Evolutionary conservation across 2,113 vertebrate species (phyloP).

Genomic region (Ardeotis arabs): DNA sequence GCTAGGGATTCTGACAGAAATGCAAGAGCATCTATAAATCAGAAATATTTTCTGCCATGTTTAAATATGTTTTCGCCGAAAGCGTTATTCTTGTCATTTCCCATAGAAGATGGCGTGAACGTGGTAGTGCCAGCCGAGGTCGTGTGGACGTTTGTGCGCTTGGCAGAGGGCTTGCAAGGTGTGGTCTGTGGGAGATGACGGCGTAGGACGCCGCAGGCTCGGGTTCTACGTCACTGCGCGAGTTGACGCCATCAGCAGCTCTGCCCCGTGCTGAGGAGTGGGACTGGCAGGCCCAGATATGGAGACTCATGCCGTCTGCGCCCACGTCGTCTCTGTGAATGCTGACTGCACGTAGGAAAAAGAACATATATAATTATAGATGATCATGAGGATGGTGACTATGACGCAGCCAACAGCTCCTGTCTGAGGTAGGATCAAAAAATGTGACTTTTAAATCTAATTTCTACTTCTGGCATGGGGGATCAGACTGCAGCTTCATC

Average conservation of each 20-base stretch:
- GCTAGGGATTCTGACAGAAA: background rate
- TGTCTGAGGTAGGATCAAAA: background rate
- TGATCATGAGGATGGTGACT: background rate
- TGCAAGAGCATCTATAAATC: background rate
- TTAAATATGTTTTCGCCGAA: background rate
- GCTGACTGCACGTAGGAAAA: background rate
- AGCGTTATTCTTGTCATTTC: background rate
- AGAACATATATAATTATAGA: background rate
- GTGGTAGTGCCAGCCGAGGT: background rate
- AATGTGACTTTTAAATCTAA: background rate
- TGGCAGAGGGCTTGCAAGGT: background rate
- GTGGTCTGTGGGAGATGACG: background rate
- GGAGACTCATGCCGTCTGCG: background rate
- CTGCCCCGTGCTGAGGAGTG: background rate
- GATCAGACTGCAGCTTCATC: background rate
- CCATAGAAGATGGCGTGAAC: rapidly evolving
- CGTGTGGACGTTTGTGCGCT: rapidly evolving
- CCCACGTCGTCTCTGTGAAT: background rate
- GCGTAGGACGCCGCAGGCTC: background rate
- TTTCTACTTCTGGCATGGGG: background rate
- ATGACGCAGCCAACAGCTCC: background rate
- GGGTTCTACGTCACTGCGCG: background rate
- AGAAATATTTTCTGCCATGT: background rate
- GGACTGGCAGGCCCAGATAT: background rate
- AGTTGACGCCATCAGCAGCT: background rate